Evolutionary conservation across 1,140 invertebrate species (phyloP), one percentile per base, ranked within the genome.

Genomic region (Holotrichia oblita): DNA sequence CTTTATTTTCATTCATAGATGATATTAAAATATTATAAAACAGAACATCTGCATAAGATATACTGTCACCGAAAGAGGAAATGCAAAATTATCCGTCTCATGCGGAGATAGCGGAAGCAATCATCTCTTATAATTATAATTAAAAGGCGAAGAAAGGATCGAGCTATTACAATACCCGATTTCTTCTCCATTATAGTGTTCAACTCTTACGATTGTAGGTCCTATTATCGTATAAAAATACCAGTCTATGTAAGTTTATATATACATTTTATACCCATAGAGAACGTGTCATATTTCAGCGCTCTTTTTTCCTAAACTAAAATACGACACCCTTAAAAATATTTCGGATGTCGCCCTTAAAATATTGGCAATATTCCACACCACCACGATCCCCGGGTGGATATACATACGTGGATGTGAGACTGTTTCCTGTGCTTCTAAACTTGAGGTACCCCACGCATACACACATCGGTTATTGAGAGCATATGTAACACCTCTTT

Each of bases 321-420:
- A n/a, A 55, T 55, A 55, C 17, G 48, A 55, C 48, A 55, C 48
- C 48, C 17, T 55, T 14, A 7, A 55, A 55, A 17, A n/a, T 55
- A 17, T 55, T 55, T 17, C 48, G 42, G 42, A 10, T 14, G 42
- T 44, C 42, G 42, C 48, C n/a, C 48, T 14, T 55, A 17, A n/a
- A 55, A 55, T 55, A 55, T 55, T 55, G 48, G 12, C 48, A 55
- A 55, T 55, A 55, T 55, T 55, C 48, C 48, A 55, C 48, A 55
- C 48, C 48, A 17, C 48, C 17, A 17, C 27, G 4, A n/a, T n/a
- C n/a, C 27, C 1, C 27, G 2, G 27, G 27, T 34, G 27, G 27
- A 34, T 34, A 34, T 34, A 34, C 27, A 34, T 34, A 34, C 4
- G 48, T 17, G 48, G 48, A 55, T 55, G 48, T 55, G 14, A 34